Evolutionary conservation across 2,888 invertebrate species (phyloP).

Genomic region (Eustalomyia histrio): DNA sequence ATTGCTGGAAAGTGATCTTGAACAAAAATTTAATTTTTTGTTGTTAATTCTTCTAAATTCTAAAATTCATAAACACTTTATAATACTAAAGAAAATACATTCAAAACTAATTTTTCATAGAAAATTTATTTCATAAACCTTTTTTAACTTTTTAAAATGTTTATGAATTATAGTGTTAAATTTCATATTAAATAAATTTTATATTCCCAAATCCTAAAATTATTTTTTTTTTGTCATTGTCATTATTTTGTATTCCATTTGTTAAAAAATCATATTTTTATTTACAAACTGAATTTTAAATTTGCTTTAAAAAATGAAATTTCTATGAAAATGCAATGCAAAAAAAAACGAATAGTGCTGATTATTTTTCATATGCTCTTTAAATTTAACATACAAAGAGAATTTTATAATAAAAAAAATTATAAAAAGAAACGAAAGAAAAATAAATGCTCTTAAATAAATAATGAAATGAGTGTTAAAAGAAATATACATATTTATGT

Average conservation of each 20-base stretch:
- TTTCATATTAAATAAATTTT: too few species aligned
- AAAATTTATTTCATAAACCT: too few species aligned
- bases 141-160: too few species aligned
- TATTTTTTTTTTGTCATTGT: too few species aligned
- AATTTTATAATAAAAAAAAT: slow-evolving; percentile 30
- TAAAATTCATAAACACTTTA: too few species aligned
- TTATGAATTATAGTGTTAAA: too few species aligned
- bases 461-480: slow-evolving; percentile 13
- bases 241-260: not conserved
- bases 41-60: too few species aligned
- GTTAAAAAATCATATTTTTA: not conserved
- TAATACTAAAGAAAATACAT: too few species aligned
- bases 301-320: not conserved
- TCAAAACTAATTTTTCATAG: too few species aligned
- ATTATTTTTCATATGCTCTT: slow-evolving; percentile 47
- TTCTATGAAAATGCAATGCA: not conserved
- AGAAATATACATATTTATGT: not conserved
- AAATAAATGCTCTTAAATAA: slow-evolving; percentile 44
- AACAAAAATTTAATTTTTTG: too few species aligned
- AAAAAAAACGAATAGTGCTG: not conserved
- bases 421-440: slow-evolving; percentile 9
- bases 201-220: too few species aligned
- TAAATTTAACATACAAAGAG: slow-evolving; percentile 50
- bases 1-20: too few species aligned
- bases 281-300: slow-evolving; percentile 1